Evolutionary conservation across 1,140 invertebrate species (phyloP), one percentile per base, ranked within the genome.

Genomic region (Plodia interpunctella): DNA sequence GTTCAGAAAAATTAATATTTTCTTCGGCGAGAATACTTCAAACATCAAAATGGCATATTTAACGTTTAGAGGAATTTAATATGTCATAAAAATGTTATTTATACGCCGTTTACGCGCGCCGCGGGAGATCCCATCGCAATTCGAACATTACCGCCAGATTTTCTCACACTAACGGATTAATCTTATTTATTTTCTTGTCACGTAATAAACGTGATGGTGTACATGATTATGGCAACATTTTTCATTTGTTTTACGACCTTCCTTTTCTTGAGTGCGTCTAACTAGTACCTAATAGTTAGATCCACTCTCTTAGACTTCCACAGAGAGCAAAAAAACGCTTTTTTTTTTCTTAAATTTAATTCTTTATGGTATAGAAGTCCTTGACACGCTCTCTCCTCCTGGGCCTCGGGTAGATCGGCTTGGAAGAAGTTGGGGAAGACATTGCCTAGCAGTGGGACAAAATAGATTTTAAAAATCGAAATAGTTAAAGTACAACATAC

Each of bases 1-100:
- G 15, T n/a, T 44, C 52, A 17, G 13, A 21, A 62, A 68, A 74
- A 72, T 67, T 73, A 74, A 70, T 69, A 69, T 71, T 68, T 67
- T 70, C 71, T 64, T 62, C 64, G 52, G 56, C 60, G 64, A 62
- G 63, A 67, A 64, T 63, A 66, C 61, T 71, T 72, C 62, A 72
- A 74, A 76, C 63, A 78, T 77, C 72, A 74, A 75, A 74, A 79
- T 74, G 72, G 68, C 75, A 76, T 78, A 78, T 78, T 83, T 78
- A 80, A 78, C 72, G 75, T 74, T 80, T 73, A 78, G 61, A 65
- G 64, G 70, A 76, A 76, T 84, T 80, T 79, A 84, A 80, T 84
- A 79, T 79, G 78, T 79, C 79, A 72, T 84, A 82, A 84, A 57
- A 80, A 79, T 70, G 72, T 79, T 79, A 82, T 82, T 84, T 82